phyloP scores from a whole-genome alignment of 1,140 invertebrate species.

The Aleiodes sp. region DNA sequence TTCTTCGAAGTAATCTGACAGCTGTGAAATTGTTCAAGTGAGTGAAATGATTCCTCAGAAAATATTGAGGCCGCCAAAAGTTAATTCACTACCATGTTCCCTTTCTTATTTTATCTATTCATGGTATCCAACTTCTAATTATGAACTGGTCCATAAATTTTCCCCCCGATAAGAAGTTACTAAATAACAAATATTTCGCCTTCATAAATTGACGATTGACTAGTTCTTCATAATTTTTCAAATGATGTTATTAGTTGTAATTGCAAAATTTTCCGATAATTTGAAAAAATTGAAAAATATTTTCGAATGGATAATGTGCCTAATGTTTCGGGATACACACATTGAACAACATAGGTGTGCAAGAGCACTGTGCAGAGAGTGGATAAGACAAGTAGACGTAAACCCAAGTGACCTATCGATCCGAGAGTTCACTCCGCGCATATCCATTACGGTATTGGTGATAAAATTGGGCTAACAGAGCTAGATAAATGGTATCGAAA shows the following conservation, averaged over 20 bases:
- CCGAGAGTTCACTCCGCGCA: background rate
- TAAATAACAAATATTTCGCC: background rate
- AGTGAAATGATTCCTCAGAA: background rate
- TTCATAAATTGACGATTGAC: background rate
- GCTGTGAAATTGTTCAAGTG: background rate
- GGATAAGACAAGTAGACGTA: constrained; percentile 15
- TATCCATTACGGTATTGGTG: constrained; percentile 22
- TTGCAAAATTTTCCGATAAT: background rate
- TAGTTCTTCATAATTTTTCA: background rate
- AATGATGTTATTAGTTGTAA: background rate
- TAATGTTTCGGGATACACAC: background rate
- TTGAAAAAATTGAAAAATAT: too few relatives aligned
- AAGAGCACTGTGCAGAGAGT: background rate
- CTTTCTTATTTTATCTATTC: background rate
- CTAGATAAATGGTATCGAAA: background rate
- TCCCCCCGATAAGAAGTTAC: background rate
- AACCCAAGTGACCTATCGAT: constrained; percentile 31
- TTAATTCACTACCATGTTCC: constrained; percentile 23
- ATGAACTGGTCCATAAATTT: background rate
- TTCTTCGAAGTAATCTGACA: background rate
- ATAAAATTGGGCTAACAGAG: constrained; percentile 23
- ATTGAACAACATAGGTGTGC: background rate
- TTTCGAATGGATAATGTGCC: background rate
- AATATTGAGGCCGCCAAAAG: constrained; percentile 27
- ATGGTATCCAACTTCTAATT: background rate